These are phyloP conservation scores for Bombus impatiens DNA, from an alignment of 1,140 invertebrate genomes.

Conservation along the genomic window DNA sequence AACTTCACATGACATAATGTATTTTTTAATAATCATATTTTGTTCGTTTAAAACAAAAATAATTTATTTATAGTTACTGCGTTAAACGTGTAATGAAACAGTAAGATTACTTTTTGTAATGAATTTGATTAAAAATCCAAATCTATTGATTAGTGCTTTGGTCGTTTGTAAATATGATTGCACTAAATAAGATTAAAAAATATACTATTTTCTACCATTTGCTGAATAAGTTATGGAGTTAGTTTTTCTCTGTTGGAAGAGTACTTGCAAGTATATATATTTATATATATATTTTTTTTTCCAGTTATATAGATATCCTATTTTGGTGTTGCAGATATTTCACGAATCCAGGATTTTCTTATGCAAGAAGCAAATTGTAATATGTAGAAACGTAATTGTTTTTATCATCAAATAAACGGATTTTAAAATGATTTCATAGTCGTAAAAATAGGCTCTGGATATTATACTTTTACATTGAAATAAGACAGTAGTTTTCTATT, in stretches of 20 bases:
- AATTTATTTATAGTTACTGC: neutral
- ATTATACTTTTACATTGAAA: slow-evolving; percentile 51
- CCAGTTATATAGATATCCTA: neutral
- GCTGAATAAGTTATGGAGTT: slow-evolving; percentile 26
- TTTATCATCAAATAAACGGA: slow-evolving; percentile 39
- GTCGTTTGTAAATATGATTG: slow-evolving; percentile 29
- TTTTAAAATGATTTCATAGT: slow-evolving; percentile 53
- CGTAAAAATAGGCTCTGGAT: slow-evolving; percentile 71
- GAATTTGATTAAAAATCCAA: slow-evolving; percentile 1
- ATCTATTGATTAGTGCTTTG: slow-evolving; percentile 33
- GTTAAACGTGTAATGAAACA: neutral
- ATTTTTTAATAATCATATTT: neutral
- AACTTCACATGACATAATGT: neutral
- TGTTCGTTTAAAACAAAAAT: neutral
- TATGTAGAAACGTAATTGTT: slow-evolving; percentile 48
- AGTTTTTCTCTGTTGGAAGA: slow-evolving; percentile 10
- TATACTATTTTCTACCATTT: slow-evolving; percentile 26
- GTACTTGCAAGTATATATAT: slow-evolving; percentile 1
- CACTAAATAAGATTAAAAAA: slow-evolving; percentile 41
- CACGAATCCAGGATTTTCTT: neutral
- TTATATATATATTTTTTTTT: neutral
- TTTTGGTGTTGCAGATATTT: slow-evolving; percentile 4
- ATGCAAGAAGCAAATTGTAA: slow-evolving; percentile 17
- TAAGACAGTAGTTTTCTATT: slow-evolving; percentile 51
- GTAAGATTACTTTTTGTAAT: slow-evolving; percentile 9